phyloP scores from a whole-genome alignment of 1,140 invertebrate genomes.

The Microvelia longipes region DNA sequence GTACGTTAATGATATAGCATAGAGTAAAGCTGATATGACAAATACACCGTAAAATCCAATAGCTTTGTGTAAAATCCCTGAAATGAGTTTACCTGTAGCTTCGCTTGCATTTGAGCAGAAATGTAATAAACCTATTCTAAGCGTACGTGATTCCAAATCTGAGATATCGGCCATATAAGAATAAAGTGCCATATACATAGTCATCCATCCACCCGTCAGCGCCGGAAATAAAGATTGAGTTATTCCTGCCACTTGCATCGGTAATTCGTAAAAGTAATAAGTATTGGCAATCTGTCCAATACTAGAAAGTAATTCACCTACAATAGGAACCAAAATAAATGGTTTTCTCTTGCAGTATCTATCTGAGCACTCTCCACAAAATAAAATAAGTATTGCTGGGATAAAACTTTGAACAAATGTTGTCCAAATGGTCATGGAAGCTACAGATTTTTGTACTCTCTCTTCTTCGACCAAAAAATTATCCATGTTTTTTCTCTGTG shows the following conservation, averaged over 20 bases:
- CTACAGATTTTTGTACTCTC: conserved; percentile 55
- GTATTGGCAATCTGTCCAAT: conserved; percentile 62
- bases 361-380: conserved; percentile 42
- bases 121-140: conserved; percentile 68
- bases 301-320: conserved; percentile 61
- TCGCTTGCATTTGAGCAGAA: conserved; percentile 63
- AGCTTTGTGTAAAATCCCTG: conserved; percentile 35
- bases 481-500: conserved; percentile 44
- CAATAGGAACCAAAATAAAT: conserved; percentile 65
- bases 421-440: conserved; percentile 63
- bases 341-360: conserved; percentile 54
- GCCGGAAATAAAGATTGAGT: conserved; percentile 57
- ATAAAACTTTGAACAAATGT: conserved; percentile 57
- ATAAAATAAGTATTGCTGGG: conserved; percentile 56
- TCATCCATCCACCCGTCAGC: conserved; percentile 68
- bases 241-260: conserved; percentile 58
- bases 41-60: conserved; percentile 69
- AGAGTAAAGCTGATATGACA: conserved; percentile 50
- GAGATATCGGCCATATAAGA: conserved; percentile 79
- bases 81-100: conserved; percentile 36
- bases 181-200: conserved; percentile 77
- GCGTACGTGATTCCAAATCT: conserved; percentile 57
- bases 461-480: conserved; percentile 46
- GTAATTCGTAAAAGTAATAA: conserved; percentile 44
- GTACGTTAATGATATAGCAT: conserved; percentile 55